A percentile compares a stretch with the other conserved stretches of the same genome.
Evolutionary conservation across 2,888 invertebrate genomes (phyloP).

Genomic region (Noctua comes): DNA sequence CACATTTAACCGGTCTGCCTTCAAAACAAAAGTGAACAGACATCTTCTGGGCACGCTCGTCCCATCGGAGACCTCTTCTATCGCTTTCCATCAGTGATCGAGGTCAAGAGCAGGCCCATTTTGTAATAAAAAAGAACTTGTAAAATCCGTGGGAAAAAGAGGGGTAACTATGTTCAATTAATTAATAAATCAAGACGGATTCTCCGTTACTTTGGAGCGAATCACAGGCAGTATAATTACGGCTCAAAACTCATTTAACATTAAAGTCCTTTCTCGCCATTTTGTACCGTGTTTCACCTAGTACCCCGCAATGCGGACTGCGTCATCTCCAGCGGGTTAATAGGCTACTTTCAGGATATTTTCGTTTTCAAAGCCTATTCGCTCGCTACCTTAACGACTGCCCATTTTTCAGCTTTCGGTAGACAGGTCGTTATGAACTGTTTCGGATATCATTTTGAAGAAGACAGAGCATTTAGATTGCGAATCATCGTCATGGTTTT

Average conservation of each 20-base stretch:
- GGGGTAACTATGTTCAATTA: background rate
- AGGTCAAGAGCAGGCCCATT: no score
- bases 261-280: conserved; percentile 28
- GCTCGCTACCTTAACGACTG: conserved; percentile 9
- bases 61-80: no score
- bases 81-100: no score
- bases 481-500: background rate
- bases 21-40: no score
- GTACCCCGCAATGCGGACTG: conserved; percentile 58
- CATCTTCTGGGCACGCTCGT: no score
- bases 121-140: background rate
- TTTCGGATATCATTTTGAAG: background rate
- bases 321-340: conserved; percentile 43
- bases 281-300: conserved; percentile 29
- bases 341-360: conserved; percentile 41
- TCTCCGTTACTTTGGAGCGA: background rate
- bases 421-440: background rate
- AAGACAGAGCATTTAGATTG: background rate
- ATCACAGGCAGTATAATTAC: conserved; percentile 14
- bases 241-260: conserved; percentile 12
- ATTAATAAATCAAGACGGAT: background rate
- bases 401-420: conserved; percentile 1
- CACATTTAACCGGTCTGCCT: no score
- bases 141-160: background rate
- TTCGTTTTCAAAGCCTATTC: conserved; percentile 29